Conservation (phyloP, 2,888 invertebrate genomes). For the Mythimna loreyi region DNA sequence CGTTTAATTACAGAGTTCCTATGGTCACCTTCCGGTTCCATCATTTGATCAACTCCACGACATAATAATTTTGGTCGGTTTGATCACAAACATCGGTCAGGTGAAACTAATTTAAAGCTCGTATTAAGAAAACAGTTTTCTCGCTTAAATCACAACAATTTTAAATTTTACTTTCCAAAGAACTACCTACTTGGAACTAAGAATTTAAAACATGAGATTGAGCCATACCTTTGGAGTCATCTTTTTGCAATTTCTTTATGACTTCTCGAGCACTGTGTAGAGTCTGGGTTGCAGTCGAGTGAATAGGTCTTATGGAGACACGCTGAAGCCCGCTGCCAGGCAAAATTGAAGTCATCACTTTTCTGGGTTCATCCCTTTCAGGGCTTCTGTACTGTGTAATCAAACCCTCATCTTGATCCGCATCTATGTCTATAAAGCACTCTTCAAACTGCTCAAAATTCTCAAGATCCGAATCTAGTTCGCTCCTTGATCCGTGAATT, state of each 20-base stretch:
- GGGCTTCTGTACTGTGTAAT: conserved; percentile 78
- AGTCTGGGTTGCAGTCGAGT: conserved; percentile 73
- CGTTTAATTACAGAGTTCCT: no score
- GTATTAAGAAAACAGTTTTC: no score
- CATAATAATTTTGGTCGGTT: no score
- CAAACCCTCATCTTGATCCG: conserved; percentile 79
- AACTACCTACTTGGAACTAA: not conserved
- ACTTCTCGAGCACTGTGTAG: conserved; percentile 75
- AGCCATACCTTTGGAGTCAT: conserved; percentile 76
- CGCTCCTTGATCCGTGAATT: conserved; percentile 81
- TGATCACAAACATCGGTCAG: no score
- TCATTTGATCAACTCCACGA: no score
- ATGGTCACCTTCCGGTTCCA: no score
- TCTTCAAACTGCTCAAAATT: conserved; percentile 86
- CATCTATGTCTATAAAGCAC: conserved; percentile 85
- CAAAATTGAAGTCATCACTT: conserved; percentile 81
- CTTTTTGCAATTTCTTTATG: conserved; percentile 77
- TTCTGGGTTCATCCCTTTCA: conserved; percentile 82
- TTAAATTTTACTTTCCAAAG: no score
- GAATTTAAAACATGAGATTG: not conserved
- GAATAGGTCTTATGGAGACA: conserved; percentile 81
- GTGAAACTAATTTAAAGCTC: no score
- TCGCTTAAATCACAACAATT: no score
- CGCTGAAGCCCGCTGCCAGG: conserved; percentile 87
- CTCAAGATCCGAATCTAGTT: conserved; percentile 85